phyloP scores from a whole-genome alignment of 2,797 vertebrate species.

The Schizothorax lantsangensis region DNA sequence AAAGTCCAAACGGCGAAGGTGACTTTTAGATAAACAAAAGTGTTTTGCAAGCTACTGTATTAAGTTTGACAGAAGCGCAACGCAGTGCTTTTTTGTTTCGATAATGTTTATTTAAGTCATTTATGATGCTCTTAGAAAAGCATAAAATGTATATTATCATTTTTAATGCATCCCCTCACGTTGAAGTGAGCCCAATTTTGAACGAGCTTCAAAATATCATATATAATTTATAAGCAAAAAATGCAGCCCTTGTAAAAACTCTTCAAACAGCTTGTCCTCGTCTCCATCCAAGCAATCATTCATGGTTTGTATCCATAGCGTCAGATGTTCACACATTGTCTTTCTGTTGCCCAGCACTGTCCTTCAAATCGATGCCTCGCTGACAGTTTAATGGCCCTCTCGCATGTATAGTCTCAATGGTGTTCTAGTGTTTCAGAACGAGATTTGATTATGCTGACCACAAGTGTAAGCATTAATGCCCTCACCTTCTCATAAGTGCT shows the following conservation, averaged over 20 bases:
- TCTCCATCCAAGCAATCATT: slow-evolving; percentile 31
- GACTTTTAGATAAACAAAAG: slow-evolving; percentile 10
- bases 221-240: slow-evolving; percentile 42
- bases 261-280: slow-evolving; percentile 16
- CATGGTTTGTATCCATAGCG: slow-evolving; percentile 25
- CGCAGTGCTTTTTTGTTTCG: not conserved
- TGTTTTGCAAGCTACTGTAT: not conserved
- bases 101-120: not conserved
- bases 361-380: slow-evolving; percentile 61
- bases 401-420: slow-evolving; percentile 53
- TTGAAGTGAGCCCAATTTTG: not conserved
- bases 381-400: slow-evolving; percentile 65
- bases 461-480: slow-evolving; percentile 48
- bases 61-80: not conserved
- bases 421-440: slow-evolving; percentile 59
- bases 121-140: slow-evolving; percentile 16
- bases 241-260: slow-evolving; percentile 37
- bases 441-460: slow-evolving; percentile 64
- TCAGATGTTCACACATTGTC: slow-evolving; percentile 58
- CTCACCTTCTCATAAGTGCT: slow-evolving; percentile 49
- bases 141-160: slow-evolving; percentile 34
- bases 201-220: not conserved
- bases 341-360: slow-evolving; percentile 53
- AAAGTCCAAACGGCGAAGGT: not conserved
- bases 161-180: not conserved